A percentile compares a stretch with the other conserved stretches of the same genome.
Conservation (phyloP, 2,797 vertebrate genomes). For the Centroberyx gerrardi region DNA sequence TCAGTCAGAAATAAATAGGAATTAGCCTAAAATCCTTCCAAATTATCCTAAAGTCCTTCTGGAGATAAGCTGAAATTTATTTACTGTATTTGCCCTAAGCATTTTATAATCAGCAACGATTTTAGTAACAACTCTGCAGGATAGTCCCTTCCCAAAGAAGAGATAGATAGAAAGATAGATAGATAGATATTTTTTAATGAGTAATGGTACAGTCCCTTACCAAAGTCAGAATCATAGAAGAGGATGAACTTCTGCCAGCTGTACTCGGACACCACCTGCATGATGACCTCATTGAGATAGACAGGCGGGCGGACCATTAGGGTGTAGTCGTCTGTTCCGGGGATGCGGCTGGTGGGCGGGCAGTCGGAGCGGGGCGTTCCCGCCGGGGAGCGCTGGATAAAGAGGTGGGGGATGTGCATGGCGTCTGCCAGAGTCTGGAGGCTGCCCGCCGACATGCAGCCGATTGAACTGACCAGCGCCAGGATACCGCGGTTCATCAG, state of each 20-base stretch:
- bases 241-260: conserved; percentile 99
- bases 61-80: conserved; percentile 1
- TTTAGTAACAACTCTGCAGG: too few relatives aligned
- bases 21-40: neutral
- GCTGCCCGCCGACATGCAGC: conserved; percentile 96
- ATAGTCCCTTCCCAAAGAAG: too few relatives aligned
- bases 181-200: neutral
- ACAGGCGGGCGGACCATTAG: conserved; percentile 95
- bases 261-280: conserved; percentile 96
- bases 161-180: neutral
- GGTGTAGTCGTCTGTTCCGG: conserved; percentile 94
- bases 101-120: too few relatives aligned
- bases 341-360: conserved; percentile 87
- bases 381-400: conserved; percentile 92
- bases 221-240: conserved; percentile 97
- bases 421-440: conserved; percentile 96
- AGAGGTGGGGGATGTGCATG: conserved; percentile 99
- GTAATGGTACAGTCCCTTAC: conserved; percentile 82
- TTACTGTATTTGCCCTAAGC: too few relatives aligned
- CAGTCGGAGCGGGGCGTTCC: conserved; percentile 94
- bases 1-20: neutral
- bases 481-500: conserved; percentile 99
- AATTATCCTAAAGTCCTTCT: neutral
- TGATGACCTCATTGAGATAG: conserved; percentile 97
- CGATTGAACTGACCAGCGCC: conserved; percentile 97